Base-by-base conservation (phyloP, 2,888 invertebrate species). In the Strigamia maritima region DNA sequence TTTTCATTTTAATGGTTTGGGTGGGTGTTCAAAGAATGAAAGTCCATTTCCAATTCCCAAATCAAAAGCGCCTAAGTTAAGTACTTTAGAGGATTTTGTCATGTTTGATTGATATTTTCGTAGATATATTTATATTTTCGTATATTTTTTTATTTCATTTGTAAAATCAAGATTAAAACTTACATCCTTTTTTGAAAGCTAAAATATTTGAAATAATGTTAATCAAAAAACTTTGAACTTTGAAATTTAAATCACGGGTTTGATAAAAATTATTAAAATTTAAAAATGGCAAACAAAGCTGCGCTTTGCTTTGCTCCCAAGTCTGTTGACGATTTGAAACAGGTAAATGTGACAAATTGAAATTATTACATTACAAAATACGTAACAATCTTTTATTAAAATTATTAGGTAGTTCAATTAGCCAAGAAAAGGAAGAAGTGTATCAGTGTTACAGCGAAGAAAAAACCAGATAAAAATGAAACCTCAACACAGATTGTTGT, bases 191-290 rank as follows among this genome's bases (percentile, higher is more conserved):
- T 60, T 19, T 60, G 2, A n/a, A 49, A n/a, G n/a, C 2, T 22
- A 19, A 60, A 60, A 60, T 8, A 16, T 24, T 19, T 60, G 40
- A 40, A 40, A 60, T 60, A 2, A 22, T 60, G 2, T 60, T 60
- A 60, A 60, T 60, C 60, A 60, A 60, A 31, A 40, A 40, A 10
- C 40, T 40, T 60, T 24, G 60, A 60, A 60, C 60, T 60, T 60
- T 60, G 60, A n/a, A 60, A 60, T 22, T 8, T 60, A 40, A 40
- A 40, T 40, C 16, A 40, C 40, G 40, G 2, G 16, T 60, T n/a
- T 19, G 60, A 60, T 60, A 60, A 60, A 19, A 60, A 16, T n/a
- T 2, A 7, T n/a, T 12, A 19, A 2, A 19, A 8, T 19, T 22
- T 16, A 2, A 60, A 60, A 60, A 60, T 60, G 60, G 60, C 60